These are phyloP conservation scores for Euproctis similis DNA, from an alignment of 2,888 invertebrate genomes.

Conservation along the genomic window DNA sequence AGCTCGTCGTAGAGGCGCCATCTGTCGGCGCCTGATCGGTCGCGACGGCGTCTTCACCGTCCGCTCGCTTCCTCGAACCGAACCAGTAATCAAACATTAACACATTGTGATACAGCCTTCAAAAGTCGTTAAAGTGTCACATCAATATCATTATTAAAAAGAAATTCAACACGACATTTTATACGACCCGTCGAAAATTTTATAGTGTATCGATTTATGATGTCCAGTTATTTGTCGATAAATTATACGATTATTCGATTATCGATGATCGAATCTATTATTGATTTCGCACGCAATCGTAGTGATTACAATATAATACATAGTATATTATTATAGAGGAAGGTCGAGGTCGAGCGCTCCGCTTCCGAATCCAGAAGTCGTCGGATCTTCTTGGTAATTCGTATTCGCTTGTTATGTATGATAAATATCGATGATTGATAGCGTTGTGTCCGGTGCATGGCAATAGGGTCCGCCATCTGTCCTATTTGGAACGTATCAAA, in stretches of 20 bases:
- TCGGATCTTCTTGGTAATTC: too few relatives aligned
- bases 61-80: slow-evolving; percentile 64
- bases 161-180: slow-evolving; percentile 2
- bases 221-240: neutral
- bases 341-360: too few relatives aligned
- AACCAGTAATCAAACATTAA: slow-evolving; percentile 48
- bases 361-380: too few relatives aligned
- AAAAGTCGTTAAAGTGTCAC: slow-evolving; percentile 22
- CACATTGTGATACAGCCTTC: slow-evolving; percentile 34
- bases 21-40: slow-evolving; percentile 47
- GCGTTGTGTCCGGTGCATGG: too few relatives aligned
- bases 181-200: slow-evolving; percentile 10
- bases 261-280: too few relatives aligned
- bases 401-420: too few relatives aligned
- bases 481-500: too few relatives aligned
- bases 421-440: too few relatives aligned
- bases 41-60: slow-evolving; percentile 37
- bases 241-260: neutral
- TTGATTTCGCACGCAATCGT: too few relatives aligned
- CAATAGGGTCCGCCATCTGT: too few relatives aligned
- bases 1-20: slow-evolving; percentile 54
- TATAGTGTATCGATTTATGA: slow-evolving; percentile 10
- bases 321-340: too few relatives aligned
- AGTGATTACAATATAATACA: too few relatives aligned
- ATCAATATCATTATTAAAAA: slow-evolving; percentile 22